Percentiles rank a stretch among this genome's conserved stretches.
These are phyloP conservation scores for Mola mola DNA, from an alignment of 2,113 vertebrate genomes.

Conservation along the genomic window DNA sequence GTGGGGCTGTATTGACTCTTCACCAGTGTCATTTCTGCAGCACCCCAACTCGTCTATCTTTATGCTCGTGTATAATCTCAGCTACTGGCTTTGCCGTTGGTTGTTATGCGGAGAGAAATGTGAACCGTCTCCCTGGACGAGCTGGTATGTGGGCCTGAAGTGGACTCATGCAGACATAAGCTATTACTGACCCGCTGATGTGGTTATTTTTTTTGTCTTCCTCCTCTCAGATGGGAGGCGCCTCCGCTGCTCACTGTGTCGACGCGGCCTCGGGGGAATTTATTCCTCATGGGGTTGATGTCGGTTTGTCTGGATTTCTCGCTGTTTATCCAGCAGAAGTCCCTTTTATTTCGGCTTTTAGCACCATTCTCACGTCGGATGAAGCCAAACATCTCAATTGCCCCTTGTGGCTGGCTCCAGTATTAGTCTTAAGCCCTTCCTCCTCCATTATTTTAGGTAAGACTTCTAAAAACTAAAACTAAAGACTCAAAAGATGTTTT, in stretches of 20 bases:
- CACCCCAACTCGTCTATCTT: slow-evolving; percentile 36
- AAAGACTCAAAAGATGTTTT: background rate
- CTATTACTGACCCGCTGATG: slow-evolving; percentile 35
- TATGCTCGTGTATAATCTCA: slow-evolving; percentile 35
- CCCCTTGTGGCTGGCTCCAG: background rate
- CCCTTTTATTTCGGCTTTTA: background rate
- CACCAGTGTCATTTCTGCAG: slow-evolving; percentile 22
- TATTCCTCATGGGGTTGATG: slow-evolving; percentile 13
- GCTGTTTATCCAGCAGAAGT: background rate
- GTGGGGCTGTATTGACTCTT: slow-evolving; percentile 19
- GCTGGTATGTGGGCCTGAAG: slow-evolving; percentile 50
- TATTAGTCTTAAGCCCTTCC: background rate
- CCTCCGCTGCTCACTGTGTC: slow-evolving; percentile 11
- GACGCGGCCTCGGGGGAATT: slow-evolving; percentile 9
- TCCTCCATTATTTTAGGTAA: too few relatives aligned
- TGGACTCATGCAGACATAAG: slow-evolving; percentile 41
- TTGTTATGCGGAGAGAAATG: slow-evolving; percentile 69
- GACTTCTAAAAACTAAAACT: background rate
- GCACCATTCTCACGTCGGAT: background rate
- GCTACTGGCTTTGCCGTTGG: slow-evolving; percentile 43
- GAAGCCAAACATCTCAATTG: too few relatives aligned
- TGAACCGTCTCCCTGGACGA: slow-evolving; percentile 52
- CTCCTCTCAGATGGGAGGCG: background rate
- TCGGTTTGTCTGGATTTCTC: slow-evolving; percentile 31
- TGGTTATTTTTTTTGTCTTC: slow-evolving; percentile 31